Evolutionary conservation across 2,888 invertebrate genomes (phyloP).

Genomic region (Perdita meconis): DNA sequence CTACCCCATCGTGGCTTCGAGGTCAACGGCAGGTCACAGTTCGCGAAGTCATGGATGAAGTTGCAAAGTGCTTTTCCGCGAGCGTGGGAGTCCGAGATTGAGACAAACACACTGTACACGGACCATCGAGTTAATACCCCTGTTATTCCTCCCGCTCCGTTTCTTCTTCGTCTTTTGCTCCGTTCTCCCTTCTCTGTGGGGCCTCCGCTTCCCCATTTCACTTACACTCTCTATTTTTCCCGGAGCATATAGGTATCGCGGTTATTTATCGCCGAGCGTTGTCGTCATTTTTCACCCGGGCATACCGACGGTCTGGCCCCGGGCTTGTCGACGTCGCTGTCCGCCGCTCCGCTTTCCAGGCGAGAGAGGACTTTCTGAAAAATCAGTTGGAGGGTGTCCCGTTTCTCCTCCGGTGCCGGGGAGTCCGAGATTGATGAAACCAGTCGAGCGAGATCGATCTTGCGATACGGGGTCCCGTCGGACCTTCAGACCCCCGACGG

Average conservation of each 20-base stretch:
- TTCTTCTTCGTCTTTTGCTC: too few relatives aligned
- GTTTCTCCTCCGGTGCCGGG: constrained; percentile 21
- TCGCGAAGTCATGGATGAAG: neutral
- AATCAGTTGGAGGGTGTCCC: constrained; percentile 45
- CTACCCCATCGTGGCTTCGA: neutral
- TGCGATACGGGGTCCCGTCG: neutral
- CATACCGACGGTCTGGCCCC: constrained; percentile 20
- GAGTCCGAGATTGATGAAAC: constrained; percentile 50
- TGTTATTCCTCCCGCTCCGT: neutral
- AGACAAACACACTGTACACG: constrained; percentile 51
- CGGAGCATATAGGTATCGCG: constrained; percentile 39
- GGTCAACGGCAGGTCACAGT: too few relatives aligned
- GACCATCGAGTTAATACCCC: constrained; percentile 53
- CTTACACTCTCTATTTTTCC: constrained; percentile 2
- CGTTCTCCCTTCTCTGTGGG: neutral
- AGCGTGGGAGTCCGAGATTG: constrained; percentile 20
- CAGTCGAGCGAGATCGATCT: constrained; percentile 26
- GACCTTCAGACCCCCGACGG: too few relatives aligned
- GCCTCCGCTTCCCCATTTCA: constrained; percentile 13
- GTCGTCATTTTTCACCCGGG: constrained; percentile 62
- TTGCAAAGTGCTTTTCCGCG: constrained; percentile 1
- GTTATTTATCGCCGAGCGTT: constrained; percentile 60
- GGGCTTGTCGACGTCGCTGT: neutral
- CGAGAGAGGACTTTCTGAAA: constrained; percentile 58
- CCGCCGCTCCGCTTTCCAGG: constrained; percentile 12